A percentile compares a stretch with the other conserved stretches of the same genome.
Evolutionary conservation across 1,140 invertebrate genomes (phyloP).

Genomic region (Drosophila arawakana): DNA sequence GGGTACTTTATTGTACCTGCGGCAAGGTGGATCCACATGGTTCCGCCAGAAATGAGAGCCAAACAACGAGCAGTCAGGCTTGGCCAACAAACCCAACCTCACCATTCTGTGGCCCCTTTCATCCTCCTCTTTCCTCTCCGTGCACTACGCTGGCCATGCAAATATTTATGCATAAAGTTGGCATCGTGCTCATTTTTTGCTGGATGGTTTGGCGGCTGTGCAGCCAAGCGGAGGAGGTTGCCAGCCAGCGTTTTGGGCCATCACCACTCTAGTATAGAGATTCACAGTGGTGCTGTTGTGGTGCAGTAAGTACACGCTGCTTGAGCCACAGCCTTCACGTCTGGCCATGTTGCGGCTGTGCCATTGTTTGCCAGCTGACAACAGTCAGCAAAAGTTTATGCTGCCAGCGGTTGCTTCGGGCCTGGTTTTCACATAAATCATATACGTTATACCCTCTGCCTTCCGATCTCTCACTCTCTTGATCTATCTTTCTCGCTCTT

Average conservation of each 20-base stretch:
- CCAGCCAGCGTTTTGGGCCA: constrained; percentile 3
- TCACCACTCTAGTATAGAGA: constrained; percentile 8
- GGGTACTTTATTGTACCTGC: constrained; percentile 34
- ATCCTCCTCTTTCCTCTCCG: background rate
- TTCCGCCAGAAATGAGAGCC: constrained; percentile 17
- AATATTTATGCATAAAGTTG: constrained; percentile 83
- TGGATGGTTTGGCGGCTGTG: constrained; percentile 45
- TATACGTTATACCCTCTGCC: constrained; percentile 5
- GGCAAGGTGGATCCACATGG: constrained; percentile 30
- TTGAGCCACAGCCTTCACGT: constrained; percentile 53
- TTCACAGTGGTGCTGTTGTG: constrained; percentile 21
- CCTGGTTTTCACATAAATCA: constrained; percentile 70
- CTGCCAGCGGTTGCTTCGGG: constrained; percentile 54
- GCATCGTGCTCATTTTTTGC: constrained; percentile 76
- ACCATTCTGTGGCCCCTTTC: background rate
- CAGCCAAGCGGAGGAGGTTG: constrained; percentile 40
- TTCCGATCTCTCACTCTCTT: constrained; percentile 20
- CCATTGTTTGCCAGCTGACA: constrained; percentile 81
- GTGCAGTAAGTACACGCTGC: constrained; percentile 37
- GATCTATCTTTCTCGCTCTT: constrained; percentile 18
- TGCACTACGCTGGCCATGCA: constrained; percentile 54
- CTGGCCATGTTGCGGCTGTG: constrained; percentile 77
- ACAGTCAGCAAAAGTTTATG: constrained; percentile 81
- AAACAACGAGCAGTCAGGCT: background rate
- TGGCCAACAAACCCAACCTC: background rate